A percentile compares a stretch with the other conserved stretches of the same genome.
Evolutionary conservation across 2,797 vertebrate genomes (phyloP).

Genomic region (Perodicticus potto): DNA sequence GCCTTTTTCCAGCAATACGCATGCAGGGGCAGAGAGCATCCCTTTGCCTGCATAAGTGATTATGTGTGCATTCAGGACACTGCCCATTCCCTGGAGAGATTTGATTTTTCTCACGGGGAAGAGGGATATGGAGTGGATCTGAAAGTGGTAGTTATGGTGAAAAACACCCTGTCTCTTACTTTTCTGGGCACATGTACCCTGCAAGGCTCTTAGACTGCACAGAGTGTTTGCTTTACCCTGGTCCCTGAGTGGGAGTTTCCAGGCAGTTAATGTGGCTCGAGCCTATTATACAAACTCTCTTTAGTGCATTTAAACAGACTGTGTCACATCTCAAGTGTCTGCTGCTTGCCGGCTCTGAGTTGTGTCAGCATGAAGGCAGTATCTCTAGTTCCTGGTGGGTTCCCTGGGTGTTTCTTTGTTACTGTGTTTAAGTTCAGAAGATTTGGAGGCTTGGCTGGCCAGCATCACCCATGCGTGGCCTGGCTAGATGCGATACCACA

Average conservation of each 20-base stretch:
- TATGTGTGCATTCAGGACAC: background rate
- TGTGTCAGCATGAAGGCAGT: background rate
- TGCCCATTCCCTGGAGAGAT: background rate
- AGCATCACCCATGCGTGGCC: background rate
- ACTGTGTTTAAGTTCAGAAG: background rate
- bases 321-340: rapidly evolving
- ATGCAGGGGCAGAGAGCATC: rapidly evolving
- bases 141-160: background rate
- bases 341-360: background rate
- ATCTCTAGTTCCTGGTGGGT: background rate
- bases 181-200: background rate
- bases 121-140: background rate
- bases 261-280: background rate
- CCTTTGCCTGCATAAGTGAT: background rate
- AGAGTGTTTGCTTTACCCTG: background rate
- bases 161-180: background rate
- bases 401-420: background rate
- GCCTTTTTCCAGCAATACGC: background rate
- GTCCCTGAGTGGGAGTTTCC: background rate
- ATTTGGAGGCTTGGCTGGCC: background rate
- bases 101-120: background rate
- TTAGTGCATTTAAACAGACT: background rate
- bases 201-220: background rate
- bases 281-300: background rate
- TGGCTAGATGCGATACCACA: background rate